Percentiles rank a stretch among this genome's conserved stretches.
Evolutionary conservation across 2,113 vertebrate genomes (phyloP).

Genomic region (Pelecanus crispus): DNA sequence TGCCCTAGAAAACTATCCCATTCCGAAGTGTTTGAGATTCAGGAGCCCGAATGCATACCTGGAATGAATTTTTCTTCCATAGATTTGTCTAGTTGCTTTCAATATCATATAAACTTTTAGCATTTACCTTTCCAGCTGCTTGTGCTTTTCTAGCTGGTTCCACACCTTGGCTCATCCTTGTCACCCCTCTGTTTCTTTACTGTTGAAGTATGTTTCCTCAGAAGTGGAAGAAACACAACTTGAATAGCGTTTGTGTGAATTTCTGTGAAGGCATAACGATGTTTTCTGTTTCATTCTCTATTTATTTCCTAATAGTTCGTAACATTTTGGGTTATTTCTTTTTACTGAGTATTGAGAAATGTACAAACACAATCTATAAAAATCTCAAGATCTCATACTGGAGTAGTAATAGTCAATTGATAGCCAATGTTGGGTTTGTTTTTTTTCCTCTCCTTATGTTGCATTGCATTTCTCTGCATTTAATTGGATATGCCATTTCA

Average conservation of each 20-base stretch:
- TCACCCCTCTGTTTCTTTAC: not conserved
- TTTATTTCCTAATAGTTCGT: not conserved
- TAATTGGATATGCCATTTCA: not conserved
- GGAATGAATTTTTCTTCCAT: not conserved
- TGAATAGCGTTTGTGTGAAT: not conserved
- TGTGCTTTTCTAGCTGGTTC: not conserved
- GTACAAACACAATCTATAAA: not conserved
- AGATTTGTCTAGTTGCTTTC: not conserved
- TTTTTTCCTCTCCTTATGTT: not conserved
- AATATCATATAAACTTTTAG: not conserved
- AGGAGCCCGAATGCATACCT: not conserved
- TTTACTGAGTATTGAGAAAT: not conserved
- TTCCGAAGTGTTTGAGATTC: not conserved
- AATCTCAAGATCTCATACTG: not conserved
- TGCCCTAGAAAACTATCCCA: not conserved
- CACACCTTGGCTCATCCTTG: not conserved
- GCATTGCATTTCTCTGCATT: not conserved
- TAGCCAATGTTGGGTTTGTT: not conserved
- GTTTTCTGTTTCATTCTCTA: not conserved
- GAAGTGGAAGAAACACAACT: not conserved
- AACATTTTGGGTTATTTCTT: not conserved
- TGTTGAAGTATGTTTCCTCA: not conserved
- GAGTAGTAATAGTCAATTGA: not conserved
- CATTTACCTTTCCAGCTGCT: not conserved
- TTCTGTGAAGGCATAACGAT: not conserved